phyloP scores from a whole-genome alignment of 2,888 invertebrate species.

The Hirtodrosophila confusa region DNA sequence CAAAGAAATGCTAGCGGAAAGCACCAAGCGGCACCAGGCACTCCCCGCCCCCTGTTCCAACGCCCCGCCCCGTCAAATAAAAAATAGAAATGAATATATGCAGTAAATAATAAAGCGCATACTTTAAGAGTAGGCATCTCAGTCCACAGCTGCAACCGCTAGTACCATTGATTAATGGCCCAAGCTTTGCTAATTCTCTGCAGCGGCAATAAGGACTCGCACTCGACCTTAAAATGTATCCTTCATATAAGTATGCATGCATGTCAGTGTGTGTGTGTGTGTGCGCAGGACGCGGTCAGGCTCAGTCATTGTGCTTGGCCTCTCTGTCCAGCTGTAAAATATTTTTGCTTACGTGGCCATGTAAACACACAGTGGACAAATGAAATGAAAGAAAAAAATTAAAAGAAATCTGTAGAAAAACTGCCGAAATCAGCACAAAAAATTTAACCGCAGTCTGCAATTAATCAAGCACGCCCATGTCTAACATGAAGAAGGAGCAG shows the following conservation, averaged over 20 bases:
- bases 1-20: conserved; percentile 57
- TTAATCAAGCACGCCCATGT: conserved; percentile 67
- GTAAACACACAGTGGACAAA: conserved; percentile 29
- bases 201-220: conserved; percentile 30
- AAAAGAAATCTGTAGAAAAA: conserved; percentile 40
- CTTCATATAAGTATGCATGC: background rate
- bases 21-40: conserved; percentile 28
- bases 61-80: background rate
- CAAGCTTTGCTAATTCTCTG: conserved; percentile 47
- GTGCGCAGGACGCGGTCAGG: background rate
- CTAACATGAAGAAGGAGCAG: conserved; percentile 19
- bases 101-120: conserved; percentile 59
- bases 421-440: conserved; percentile 66
- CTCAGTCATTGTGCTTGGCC: conserved; percentile 23
- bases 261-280: no score
- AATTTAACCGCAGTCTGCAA: conserved; percentile 67
- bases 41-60: background rate
- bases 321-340: conserved; percentile 47
- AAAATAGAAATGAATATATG: conserved; percentile 28
- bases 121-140: conserved; percentile 39
- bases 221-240: conserved; percentile 33
- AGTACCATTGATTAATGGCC: conserved; percentile 58
- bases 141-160: conserved; percentile 33
- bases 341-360: conserved; percentile 64
- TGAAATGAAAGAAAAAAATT: conserved; percentile 14